These are phyloP conservation scores for Muscina levida DNA, from an alignment of 2,888 invertebrate genomes.

Conservation along the genomic window DNA sequence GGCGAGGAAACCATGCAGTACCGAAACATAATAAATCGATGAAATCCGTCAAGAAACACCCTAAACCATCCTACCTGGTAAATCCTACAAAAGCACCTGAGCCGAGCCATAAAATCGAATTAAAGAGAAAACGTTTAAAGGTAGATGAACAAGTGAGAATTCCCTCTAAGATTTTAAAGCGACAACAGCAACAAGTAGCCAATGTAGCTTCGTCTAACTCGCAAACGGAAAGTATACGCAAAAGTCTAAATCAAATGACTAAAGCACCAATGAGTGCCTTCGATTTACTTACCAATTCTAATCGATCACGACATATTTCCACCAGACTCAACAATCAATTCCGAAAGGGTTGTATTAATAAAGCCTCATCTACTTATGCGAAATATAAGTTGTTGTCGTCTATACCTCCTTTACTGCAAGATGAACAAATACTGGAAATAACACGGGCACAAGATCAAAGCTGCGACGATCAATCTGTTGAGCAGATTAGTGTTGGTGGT, in stretches of 20 bases:
- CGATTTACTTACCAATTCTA: constrained; percentile 73
- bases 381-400: constrained; percentile 67
- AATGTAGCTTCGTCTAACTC: neutral
- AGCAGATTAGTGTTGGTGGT: neutral
- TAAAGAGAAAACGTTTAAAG: constrained; percentile 71
- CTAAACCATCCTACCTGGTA: constrained; percentile 61
- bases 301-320: constrained; percentile 50
- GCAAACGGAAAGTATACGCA: constrained; percentile 59
- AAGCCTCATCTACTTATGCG: constrained; percentile 64
- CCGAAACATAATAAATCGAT: neutral
- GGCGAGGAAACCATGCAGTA: constrained; percentile 46
- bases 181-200: constrained; percentile 55
- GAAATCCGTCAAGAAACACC: constrained; percentile 29
- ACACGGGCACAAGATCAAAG: neutral
- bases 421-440: constrained; percentile 49
- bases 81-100: constrained; percentile 65
- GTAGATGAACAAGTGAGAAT: constrained; percentile 71
- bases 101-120: constrained; percentile 67
- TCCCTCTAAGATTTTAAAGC: constrained; percentile 62
- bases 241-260: constrained; percentile 67
- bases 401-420: constrained; percentile 60
- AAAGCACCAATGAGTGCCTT: constrained; percentile 72
- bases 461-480: neutral
- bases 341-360: constrained; percentile 68
- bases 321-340: constrained; percentile 67